Base-by-base conservation (phyloP, 1,140 invertebrate species). In the Trichoplusia ni region DNA sequence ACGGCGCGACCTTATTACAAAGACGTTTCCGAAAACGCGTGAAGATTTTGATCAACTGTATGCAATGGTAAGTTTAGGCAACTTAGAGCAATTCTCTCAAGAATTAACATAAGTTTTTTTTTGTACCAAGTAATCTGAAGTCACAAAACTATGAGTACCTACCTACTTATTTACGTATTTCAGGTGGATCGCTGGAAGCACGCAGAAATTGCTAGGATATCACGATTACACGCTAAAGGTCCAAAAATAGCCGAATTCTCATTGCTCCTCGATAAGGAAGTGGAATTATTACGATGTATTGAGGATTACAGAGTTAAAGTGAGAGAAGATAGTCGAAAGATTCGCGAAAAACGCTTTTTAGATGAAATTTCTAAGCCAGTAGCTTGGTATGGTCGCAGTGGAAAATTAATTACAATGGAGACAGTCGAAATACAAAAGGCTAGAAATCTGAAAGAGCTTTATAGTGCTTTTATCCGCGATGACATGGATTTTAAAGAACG, bases 1-100 rank as follows among this genome's bases (percentile, higher is more conserved):
- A 37, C 83, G 90, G 18, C 77, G 79, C 35, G 92, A 94, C 68
- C 85, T 94, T 4, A 81, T 92, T 31, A 91, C 91, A 13, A 92
- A 92, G 75, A 92, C 92, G 0, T 92, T 92, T 76, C 94, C 94
- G 0, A 91, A 89, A 64, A 92, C 91, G 0, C 91, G 92, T 56
- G 88, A 91, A 64, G 93, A 95, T 75, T 95, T 94, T 65, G 92
- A 93, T 56, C 92, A 94, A 82, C 77, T 95, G 1, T 94, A 94
- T 67, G 85, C 90, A 19, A 91, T 91, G 90, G 90, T 88, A 75
- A 75, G 46, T 47, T 8, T n/a, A n/a, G n/a, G n/a, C n/a, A n/a
- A n/a, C n/a, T n/a, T n/a, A n/a, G n/a, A n/a, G n/a, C n/a, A n/a
- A 1, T n/a, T 1, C 4, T n/a, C 13, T 19, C 27, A n/a, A n/a